Conservation (phyloP, 2,888 invertebrate species). For the Drosophila parthenogenetica region DNA sequence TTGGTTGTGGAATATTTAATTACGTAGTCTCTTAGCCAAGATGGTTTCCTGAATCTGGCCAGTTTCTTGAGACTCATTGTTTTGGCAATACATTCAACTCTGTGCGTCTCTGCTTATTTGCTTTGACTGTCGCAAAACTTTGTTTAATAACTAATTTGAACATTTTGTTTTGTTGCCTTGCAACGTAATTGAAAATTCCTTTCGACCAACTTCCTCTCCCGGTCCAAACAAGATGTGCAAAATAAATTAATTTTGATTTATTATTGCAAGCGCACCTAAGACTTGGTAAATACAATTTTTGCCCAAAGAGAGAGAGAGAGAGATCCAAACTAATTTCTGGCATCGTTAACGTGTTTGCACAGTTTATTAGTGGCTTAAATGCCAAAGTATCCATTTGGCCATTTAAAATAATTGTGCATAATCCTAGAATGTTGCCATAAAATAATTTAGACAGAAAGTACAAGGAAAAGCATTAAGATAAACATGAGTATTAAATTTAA, state of each 20-base stretch:
- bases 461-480: slow-evolving; percentile 26
- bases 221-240: slow-evolving; percentile 25
- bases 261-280: slow-evolving; percentile 32
- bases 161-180: slow-evolving; percentile 50
- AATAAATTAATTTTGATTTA: slow-evolving; percentile 71
- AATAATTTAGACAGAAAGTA: slow-evolving; percentile 10
- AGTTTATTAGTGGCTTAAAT: slow-evolving; percentile 15
- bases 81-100: neutral
- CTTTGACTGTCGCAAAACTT: slow-evolving; percentile 50
- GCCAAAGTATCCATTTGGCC: slow-evolving; percentile 12
- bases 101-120: slow-evolving; percentile 20
- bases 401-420: slow-evolving; percentile 57
- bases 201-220: slow-evolving; percentile 36
- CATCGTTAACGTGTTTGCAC: slow-evolving; percentile 26
- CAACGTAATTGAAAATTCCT: slow-evolving; percentile 74
- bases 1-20: slow-evolving; percentile 50
- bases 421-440: slow-evolving; percentile 46
- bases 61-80: slow-evolving; percentile 2
- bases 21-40: slow-evolving; percentile 16
- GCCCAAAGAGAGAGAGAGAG: neutral
- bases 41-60: slow-evolving; percentile 29
- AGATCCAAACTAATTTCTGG: slow-evolving; percentile 26
- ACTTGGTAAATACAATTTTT: slow-evolving; percentile 28
- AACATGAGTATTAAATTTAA: neutral
- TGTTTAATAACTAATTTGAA: slow-evolving; percentile 69